Percentiles rank a stretch among this genome's conserved stretches.
Evolutionary conservation across 2,797 vertebrate genomes (phyloP).

Genomic region (Dromococcyx pavoninus): DNA sequence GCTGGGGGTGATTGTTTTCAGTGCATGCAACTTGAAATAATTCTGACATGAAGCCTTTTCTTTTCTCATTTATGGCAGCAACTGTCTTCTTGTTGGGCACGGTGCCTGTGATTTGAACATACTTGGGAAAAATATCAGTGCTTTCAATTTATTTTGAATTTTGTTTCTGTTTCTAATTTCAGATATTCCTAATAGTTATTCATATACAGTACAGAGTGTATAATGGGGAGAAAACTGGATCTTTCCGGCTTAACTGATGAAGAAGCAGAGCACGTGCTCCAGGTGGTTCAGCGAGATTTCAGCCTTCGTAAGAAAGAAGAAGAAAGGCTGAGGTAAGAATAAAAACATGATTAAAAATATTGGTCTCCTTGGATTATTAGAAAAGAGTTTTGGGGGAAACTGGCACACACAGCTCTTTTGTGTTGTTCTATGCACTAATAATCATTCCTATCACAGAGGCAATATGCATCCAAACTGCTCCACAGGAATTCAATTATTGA

Average conservation of each 20-base stretch:
- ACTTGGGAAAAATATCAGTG: neutral
- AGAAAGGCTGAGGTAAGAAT: constrained; percentile 89
- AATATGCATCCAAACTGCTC: neutral
- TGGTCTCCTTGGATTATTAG: neutral
- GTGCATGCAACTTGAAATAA: neutral
- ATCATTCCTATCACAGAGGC: neutral
- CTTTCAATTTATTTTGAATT: neutral
- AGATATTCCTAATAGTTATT: constrained; percentile 28
- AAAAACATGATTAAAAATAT: neutral
- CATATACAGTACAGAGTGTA: neutral
- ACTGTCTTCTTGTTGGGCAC: neutral
- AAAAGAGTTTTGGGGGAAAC: neutral
- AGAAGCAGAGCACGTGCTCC: constrained; percentile 94
- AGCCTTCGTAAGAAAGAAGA: constrained; percentile 94
- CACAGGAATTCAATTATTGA: neutral
- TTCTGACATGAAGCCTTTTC: neutral
- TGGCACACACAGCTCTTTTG: neutral
- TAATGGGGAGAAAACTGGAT: constrained; percentile 95
- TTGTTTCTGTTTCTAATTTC: constrained; percentile 28
- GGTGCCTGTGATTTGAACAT: neutral
- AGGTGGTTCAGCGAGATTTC: constrained; percentile 96
- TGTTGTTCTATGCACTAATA: neutral
- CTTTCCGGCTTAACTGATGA: constrained; percentile 91
- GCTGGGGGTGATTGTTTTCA: neutral
- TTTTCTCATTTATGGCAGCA: neutral